Base-by-base conservation (phyloP, 2,113 vertebrate genomes). In the Dolichallabes microphthalmus region DNA sequence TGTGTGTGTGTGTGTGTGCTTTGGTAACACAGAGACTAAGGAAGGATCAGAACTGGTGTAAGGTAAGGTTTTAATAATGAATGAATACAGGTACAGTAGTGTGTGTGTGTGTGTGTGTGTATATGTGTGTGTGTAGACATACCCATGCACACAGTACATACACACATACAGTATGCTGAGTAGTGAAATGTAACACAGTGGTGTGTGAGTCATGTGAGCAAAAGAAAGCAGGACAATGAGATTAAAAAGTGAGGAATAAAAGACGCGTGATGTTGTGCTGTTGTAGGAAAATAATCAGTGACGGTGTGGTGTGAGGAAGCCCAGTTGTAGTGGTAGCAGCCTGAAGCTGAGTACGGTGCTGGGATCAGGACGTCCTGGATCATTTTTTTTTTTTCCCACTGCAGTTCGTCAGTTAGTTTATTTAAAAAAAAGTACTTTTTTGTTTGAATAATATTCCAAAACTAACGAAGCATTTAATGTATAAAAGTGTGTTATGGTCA, bases 61-160 rank as follows among this genome's bases (percentile, higher is more conserved):
- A 88, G 87, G 87, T 88, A 88, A 74, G 87, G 25, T 74, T 88
- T 76, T 55, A 85, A 63, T 78, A 35, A 75, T 75, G 4, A 75
- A 75, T 75, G 45, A 75, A n/a, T 53, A 50, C 71, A 74, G 39
- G 45, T n/a, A 74, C 20, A n/a, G 73, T 75, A 27, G 22, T 13
- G 13, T 15, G 74, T 30, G 69, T 73, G 73, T 27, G 39, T 74
- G 13, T 50, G 73, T 4, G 39, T 75, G 74, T 30, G 22, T 50
- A 4, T n/a, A 39, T 39, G 39, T 45, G 74, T 30, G 22, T 50
- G 4, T n/a, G 20, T 45, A 71, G 68, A 71, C 20, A 25, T 14
- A 53, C 25, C 32, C 30, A 69, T 27, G 14, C 35, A 45, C 32
- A 71, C 69, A 71, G 45, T 35, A 71, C 69, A 71, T 25, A 75